Evolutionary conservation across 1,140 invertebrate species (phyloP), one percentile per base, ranked within the genome.

Genomic region (Dendrolimus punctatus): DNA sequence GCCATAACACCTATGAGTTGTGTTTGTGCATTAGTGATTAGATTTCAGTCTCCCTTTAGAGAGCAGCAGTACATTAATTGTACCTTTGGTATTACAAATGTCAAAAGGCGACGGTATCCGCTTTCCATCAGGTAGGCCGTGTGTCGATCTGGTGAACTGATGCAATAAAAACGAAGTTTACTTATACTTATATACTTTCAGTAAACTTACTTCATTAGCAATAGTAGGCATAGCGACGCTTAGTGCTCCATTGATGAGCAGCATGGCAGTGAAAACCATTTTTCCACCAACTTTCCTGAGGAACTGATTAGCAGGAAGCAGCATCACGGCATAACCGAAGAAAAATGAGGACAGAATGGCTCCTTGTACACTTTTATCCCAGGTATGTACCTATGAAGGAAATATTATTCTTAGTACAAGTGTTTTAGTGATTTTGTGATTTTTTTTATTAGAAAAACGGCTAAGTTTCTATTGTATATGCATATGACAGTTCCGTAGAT

Each of bases 221-320:
- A 85, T 71, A 23, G 75, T 82, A 1, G 81, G 79, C 73, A 81
- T 77, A 0, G 75, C 68, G 1, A 71, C 64, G 46, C 66, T 58
- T 6, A 85, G 45, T 0, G 52, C 65, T 0, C 79, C 81, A 47
- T 80, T 85, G 39, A 76, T 63, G 0, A 70, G 46, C 0, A 85
- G 60, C 7, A 79, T 64, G 4, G 62, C 62, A 0, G 75, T 74
- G 1, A 73, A 44, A 6, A 76, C 54, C 6, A 74, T 57, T 46
- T 81, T 83, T 6, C 74, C 76, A 4, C 69, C 69, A 6, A 76
- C 38, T 40, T 62, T 67, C 56, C 57, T 71, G 6, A 80, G 44
- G 23, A 64, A 71, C 8, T 75, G 7, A 47, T 80, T 71, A 6
- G 76, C 73, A 5, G 78, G 78, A 3, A 80, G 10, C 41, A 76